Conservation (phyloP, 2,888 invertebrate genomes). For the Ophion obscuratus region DNA sequence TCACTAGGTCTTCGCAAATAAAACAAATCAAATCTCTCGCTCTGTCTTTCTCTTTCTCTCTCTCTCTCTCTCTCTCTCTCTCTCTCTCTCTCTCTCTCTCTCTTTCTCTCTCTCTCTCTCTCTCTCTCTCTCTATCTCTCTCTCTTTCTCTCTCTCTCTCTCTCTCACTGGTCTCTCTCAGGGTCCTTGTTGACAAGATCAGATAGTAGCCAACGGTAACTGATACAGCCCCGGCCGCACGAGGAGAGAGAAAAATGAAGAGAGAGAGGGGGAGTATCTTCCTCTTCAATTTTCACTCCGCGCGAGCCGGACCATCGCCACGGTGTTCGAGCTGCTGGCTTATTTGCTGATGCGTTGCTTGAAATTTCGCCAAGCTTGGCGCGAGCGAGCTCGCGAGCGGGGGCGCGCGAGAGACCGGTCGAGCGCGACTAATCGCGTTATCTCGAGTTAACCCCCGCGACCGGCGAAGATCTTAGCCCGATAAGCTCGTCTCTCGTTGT, state of each 20-base stretch:
- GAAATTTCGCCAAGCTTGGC: constrained; percentile 63
- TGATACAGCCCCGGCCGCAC: constrained; percentile 71
- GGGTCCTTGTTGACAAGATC: constrained; percentile 58
- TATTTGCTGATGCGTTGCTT: constrained; percentile 62
- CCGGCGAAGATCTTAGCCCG: constrained; percentile 67
- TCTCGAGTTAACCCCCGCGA: constrained; percentile 72
- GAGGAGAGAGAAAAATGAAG: constrained; percentile 39
- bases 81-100: not conserved
- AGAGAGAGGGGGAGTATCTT: constrained; percentile 60
- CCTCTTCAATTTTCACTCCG: constrained; percentile 71
- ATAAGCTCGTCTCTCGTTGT: constrained; percentile 62
- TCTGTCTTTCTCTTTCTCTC: not conserved
- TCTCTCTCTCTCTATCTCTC: not conserved
- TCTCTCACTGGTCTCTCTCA: constrained; percentile 52
- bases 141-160: not conserved
- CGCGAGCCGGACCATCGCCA: constrained; percentile 58
- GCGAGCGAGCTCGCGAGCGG: constrained; percentile 61
- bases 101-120: too few species aligned
- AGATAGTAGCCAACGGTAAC: constrained; percentile 75
- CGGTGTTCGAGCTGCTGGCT: constrained; percentile 54
- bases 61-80: too few species aligned
- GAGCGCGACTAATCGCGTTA: constrained; percentile 75
- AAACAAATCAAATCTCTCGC: too few species aligned
- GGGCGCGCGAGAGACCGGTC: constrained; percentile 69
- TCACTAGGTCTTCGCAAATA: too few species aligned